Percentiles rank a stretch among this genome's conserved stretches.
phyloP scores from a whole-genome alignment of 2,888 invertebrate species.

The Caenorhabditis sp. region DNA sequence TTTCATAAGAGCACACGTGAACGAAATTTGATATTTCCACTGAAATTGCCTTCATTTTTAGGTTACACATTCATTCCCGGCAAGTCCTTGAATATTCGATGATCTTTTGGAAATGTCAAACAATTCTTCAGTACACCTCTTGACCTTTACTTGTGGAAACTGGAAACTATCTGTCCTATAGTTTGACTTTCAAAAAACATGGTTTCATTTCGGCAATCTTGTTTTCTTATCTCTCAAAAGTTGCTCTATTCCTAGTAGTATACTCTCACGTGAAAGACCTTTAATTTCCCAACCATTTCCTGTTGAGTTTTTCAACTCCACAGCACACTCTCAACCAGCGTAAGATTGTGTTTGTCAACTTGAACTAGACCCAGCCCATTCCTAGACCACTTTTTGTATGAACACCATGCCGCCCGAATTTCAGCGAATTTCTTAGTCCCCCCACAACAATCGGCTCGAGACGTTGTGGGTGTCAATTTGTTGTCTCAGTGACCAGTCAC shows the following conservation, averaged over 20 bases:
- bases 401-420: constrained; percentile 26
- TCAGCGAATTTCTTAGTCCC: constrained; percentile 23
- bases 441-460: background rate
- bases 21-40: background rate
- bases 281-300: constrained; percentile 42
- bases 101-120: background rate
- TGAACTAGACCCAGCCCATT: too few relatives aligned
- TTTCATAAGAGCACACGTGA: background rate
- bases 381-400: too few relatives aligned
- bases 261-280: constrained; percentile 39
- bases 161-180: background rate
- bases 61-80: background rate
- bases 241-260: constrained; percentile 4
- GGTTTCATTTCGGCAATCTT: background rate
- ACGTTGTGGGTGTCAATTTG: background rate
- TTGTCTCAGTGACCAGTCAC: constrained; percentile 16
- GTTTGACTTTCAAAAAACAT: constrained; percentile 5
- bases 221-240: constrained; percentile 1
- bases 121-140: background rate
- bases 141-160: background rate
- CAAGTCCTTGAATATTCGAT: too few relatives aligned
- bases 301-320: constrained; percentile 22
- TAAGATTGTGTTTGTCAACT: constrained; percentile 50
- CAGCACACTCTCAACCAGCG: constrained; percentile 50
- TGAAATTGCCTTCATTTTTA: constrained; percentile 15